Conservation (phyloP, 1,140 invertebrate species). For the Nephila pilipes region DNA sequence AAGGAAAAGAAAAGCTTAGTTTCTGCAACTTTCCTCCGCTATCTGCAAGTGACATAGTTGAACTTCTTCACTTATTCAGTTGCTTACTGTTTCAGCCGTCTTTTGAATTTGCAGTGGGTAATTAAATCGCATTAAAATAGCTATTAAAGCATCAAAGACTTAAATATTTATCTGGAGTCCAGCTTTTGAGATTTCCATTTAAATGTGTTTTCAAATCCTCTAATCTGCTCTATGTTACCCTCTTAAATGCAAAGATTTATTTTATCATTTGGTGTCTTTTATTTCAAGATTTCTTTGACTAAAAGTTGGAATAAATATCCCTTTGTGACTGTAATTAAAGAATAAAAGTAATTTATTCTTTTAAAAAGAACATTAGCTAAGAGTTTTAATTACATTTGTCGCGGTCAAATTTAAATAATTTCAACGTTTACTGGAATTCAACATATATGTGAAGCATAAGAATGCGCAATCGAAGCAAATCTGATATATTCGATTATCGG, state of each 20-base stretch:
- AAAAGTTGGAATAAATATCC: background rate
- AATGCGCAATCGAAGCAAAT: background rate
- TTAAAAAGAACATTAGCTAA: background rate
- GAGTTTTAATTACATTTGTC: slow-evolving; percentile 24
- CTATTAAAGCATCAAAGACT: slow-evolving; percentile 30
- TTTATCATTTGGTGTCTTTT: slow-evolving; percentile 28
- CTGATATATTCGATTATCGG: background rate
- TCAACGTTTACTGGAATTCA: background rate
- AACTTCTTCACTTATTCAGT: background rate
- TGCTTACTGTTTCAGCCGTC: background rate
- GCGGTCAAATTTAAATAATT: background rate
- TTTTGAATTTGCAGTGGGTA: background rate
- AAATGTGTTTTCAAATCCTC: slow-evolving; percentile 10
- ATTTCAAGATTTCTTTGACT: slow-evolving; percentile 17
- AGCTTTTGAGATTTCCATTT: slow-evolving; percentile 13
- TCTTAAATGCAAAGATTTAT: slow-evolving; percentile 5
- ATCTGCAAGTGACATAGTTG: background rate
- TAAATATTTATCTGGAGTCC: slow-evolving; percentile 30
- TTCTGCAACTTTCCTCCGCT: background rate
- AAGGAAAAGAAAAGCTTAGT: background rate
- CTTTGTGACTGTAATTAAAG: slow-evolving; percentile 39
- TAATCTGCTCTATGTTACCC: background rate
- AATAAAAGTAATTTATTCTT: slow-evolving; percentile 43
- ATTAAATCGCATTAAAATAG: slow-evolving; percentile 15
- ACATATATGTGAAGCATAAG: background rate